Percentiles rank a stretch among this genome's conserved stretches.
These are phyloP conservation scores for Gallinago solitaria DNA, from an alignment of 2,797 vertebrate genomes.

Conservation along the genomic window DNA sequence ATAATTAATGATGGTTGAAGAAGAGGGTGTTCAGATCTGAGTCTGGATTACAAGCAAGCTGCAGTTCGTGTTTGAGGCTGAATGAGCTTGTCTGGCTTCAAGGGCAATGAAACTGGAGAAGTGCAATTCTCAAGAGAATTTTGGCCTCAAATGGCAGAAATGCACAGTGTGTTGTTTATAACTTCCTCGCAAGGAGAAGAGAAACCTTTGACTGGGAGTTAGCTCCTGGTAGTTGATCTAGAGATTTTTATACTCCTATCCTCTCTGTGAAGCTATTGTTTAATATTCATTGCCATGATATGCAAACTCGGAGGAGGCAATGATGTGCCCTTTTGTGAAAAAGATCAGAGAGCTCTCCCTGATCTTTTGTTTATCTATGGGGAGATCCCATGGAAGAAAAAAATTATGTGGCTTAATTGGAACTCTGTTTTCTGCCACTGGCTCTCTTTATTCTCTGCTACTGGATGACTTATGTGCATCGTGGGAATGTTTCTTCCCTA, in stretches of 20 bases:
- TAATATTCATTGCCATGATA: slow-evolving; percentile 1
- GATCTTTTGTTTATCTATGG: background rate
- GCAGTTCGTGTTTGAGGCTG: background rate
- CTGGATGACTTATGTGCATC: background rate
- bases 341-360: background rate
- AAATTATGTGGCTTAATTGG: background rate
- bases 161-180: rapidly evolving
- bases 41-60: slow-evolving; percentile 31
- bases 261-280: background rate
- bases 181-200: background rate
- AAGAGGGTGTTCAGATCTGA: slow-evolving; percentile 7
- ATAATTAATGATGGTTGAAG: slow-evolving; percentile 57
- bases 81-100: slow-evolving; percentile 30
- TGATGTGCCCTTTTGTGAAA: background rate
- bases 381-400: background rate
- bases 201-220: background rate
- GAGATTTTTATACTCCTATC: background rate
- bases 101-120: background rate
- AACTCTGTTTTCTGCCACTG: slow-evolving; percentile 28
- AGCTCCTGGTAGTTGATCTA: background rate
- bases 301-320: background rate
- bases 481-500: background rate
- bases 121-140: background rate
- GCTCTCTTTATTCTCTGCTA: background rate
- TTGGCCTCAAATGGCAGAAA: background rate